Base-by-base conservation (phyloP, 1,140 invertebrate species). In the Ruditapes philippinarum region DNA sequence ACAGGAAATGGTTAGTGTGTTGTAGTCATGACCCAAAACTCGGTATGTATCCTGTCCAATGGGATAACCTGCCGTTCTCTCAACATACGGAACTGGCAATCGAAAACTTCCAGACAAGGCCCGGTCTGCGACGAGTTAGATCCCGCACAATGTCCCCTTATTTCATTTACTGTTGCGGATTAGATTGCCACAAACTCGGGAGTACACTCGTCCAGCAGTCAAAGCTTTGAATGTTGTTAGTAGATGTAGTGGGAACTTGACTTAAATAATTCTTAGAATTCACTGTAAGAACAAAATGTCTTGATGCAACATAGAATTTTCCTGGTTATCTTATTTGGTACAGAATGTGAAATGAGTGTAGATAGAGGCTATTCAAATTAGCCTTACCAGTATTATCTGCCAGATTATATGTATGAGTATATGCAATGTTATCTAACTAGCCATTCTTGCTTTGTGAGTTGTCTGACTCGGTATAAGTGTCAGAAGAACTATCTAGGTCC, bases 21-120 rank as follows among this genome's bases (percentile, higher is more conserved):
- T n/a, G 45, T 38, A 19, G 60, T 57, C 80, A 82, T 62, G 19
- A 82, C 5, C 80, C 80, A 82, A 68, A 82, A 82, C 28, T 65
- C 80, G 38, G 80, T 82, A 65, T 65, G 80, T 11, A 82, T 19
- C 5, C 80, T 51, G 60, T 68, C 80, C 80, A 54, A 82, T 17
- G 80, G 80, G 1, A 82, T 57, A 19, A 82, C 28, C 7, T 25
- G 25, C 4, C 5, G 14, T 82, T 82, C 80, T 11, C 62, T 28
- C 9, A 84, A 22, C n/a, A 25, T 84, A 2, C 65, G 36, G 33
- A 70, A 49, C 19, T 70, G 60, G n/a, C 33, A 57, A 28, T 85
- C 36, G 57, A 40, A 57, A n/a, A 28, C 3, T 38, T 11, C 36
- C 36, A 74, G 19, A 49, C n/a, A 3, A 36, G 45, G n/a, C 70